These are phyloP conservation scores for Danionella cerebrum DNA, from an alignment of 2,113 vertebrate species.

Conservation along the genomic window DNA sequence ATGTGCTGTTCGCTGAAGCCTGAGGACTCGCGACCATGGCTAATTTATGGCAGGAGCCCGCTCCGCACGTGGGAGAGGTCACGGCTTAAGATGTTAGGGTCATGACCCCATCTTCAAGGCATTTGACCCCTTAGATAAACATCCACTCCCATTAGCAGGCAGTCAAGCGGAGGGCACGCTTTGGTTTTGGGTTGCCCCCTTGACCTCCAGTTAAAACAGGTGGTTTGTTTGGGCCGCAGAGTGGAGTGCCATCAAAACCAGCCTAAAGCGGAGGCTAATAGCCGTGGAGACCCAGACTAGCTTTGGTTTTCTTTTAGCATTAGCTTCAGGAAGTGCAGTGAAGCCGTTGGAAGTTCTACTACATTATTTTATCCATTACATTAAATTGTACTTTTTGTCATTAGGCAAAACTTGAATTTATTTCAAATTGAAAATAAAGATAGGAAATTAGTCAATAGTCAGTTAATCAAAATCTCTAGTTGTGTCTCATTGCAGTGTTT, in stretches of 20 bases:
- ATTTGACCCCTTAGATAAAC: constrained; percentile 95
- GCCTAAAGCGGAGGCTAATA: constrained; percentile 16
- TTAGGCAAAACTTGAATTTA: too few relatives aligned
- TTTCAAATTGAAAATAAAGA: too few relatives aligned
- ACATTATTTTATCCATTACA: too few relatives aligned
- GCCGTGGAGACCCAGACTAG: background rate
- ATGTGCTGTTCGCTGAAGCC: constrained; percentile 50
- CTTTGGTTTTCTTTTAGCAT: constrained; percentile 2
- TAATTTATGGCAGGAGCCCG: constrained; percentile 83
- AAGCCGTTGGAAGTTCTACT: too few relatives aligned
- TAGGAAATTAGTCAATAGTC: too few relatives aligned
- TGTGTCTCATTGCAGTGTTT: constrained; percentile 22
- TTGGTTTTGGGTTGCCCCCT: constrained; percentile 69
- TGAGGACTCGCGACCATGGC: constrained; percentile 59
- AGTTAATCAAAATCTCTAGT: background rate
- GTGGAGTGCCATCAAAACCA: constrained; percentile 1
- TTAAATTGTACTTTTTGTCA: too few relatives aligned
- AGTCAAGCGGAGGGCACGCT: constrained; percentile 80
- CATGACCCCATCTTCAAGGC: constrained; percentile 81
- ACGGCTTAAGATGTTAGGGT: constrained; percentile 84
- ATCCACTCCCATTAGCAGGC: constrained; percentile 86
- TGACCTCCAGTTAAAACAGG: constrained; percentile 73
- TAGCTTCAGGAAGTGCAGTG: background rate
- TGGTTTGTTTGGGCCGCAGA: constrained; percentile 42
- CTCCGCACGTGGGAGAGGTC: constrained; percentile 81